Percentiles rank a stretch among this genome's conserved stretches.
phyloP scores from a whole-genome alignment of 2,113 vertebrate species.

The Bufo gargarizans region DNA sequence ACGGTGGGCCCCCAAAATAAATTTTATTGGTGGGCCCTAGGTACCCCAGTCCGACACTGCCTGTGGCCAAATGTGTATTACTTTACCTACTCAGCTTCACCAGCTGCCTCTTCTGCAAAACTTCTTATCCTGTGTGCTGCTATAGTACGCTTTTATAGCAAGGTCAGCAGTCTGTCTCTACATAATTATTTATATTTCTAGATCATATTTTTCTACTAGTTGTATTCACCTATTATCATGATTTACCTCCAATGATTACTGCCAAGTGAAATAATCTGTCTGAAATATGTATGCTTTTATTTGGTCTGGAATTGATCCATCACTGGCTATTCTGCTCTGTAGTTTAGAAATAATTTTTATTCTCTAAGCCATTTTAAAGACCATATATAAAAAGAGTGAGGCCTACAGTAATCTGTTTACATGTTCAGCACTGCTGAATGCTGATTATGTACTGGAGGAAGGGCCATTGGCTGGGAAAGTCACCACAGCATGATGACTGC shows the following conservation, averaged over 20 bases:
- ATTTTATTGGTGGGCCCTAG: too few species aligned
- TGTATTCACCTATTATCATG: slow-evolving; percentile 29
- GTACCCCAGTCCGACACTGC: too few species aligned
- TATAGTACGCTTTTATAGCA: not conserved
- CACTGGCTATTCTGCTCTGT: not conserved
- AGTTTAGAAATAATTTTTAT: not conserved
- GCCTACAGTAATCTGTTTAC: slow-evolving; percentile 45
- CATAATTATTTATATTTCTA: not conserved
- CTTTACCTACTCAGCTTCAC: not conserved
- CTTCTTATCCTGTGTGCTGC: not conserved
- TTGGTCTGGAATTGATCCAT: slow-evolving; percentile 58
- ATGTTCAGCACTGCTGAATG: slow-evolving; percentile 27
- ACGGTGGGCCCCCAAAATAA: too few species aligned
- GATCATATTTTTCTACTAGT: not conserved
- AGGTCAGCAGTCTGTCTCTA: not conserved
- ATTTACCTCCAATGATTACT: slow-evolving; percentile 37
- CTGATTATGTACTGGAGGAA: slow-evolving; percentile 49
- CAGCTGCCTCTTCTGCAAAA: not conserved
- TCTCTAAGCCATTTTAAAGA: slow-evolving; percentile 19
- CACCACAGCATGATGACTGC: not conserved
- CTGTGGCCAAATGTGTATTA: not conserved
- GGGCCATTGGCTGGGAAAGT: slow-evolving; percentile 41
- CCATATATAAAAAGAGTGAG: slow-evolving; percentile 42
- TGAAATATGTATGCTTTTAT: slow-evolving; percentile 13
- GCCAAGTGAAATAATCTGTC: slow-evolving; percentile 20